Base-by-base conservation (phyloP, 2,113 vertebrate genomes). In the Nematolebias whitei region DNA sequence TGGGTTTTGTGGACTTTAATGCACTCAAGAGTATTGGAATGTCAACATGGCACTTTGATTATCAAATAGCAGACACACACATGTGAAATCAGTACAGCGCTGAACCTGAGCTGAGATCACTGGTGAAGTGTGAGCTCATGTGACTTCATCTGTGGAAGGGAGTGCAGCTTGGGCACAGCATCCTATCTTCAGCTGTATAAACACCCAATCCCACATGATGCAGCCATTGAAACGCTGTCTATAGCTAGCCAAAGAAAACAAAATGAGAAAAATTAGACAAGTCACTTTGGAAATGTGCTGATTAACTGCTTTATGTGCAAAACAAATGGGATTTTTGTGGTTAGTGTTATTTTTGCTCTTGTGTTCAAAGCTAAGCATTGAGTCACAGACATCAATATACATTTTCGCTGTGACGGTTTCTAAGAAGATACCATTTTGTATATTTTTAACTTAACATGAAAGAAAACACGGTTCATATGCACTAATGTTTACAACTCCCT, bases 161-260 rank as follows among this genome's bases (percentile, higher is more conserved):
- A 63, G 55, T 64, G 81, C 79, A 61, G 51, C 75, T 80, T 12
- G 78, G 70, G 80, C 79, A 47, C 84, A 84, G 80, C 65, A 1
- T 78, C 77, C 64, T 63, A 1, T 83, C 82, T 32, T 87, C 85
- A 89, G 84, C 87, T 85, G 86, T 61, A 45, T 40, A 86, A 89
- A 89, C 78, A 81, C 70, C 45, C 72, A 80, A 80, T 73, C 76
- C 70, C 75, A 49, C 60, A 76, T 57, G 68, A 66, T 76, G 51
- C 55, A 20, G 48, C 56, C 66, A n/a, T 64, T 41, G 53, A 50
- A 55, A 26, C 49, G 57, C 69, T 38, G 48, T 63, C 11, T 0
- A 2, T 59, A 4, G 8, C 60, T 59, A 32, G 54, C 66, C 77
- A 75, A 64, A 74, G 53, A 54, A 68, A 67, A 80, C 24, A 71